Base-by-base conservation (phyloP, 2,113 vertebrate genomes). In the Ailuropoda melanoleuca region DNA sequence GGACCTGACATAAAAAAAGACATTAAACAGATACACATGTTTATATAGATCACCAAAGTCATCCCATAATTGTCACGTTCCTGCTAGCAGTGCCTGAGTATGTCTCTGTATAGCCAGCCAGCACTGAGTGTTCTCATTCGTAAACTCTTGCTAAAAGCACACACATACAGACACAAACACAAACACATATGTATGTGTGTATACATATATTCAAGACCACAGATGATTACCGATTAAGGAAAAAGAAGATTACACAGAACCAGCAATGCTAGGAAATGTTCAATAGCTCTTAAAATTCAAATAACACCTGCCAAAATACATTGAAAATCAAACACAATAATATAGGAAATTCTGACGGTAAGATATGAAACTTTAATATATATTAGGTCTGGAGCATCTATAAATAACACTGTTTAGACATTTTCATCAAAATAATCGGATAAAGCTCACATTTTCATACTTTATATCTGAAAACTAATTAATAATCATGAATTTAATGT, bases 361-460 rank as follows among this genome's bases (percentile, higher is more conserved):
- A 26, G 55, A 91, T 97, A 98, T 98, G 97, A 98, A 98, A 98
- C 97, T 98, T 98, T 98, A 98, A 98, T 98, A 98, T 98, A 98
- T 98, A 97, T 97, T 97, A 98, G 90, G 95, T 98, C 97, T 96
- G 92, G 93, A 96, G 64, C 97, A 98, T 98, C 96, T 97, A 98
- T 98, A 98, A 99, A 98, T 98, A 98, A 98, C 98, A 98, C 72
- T 77, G 92, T 97, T 97, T 97, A 98, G 98, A 97, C 88, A 23
- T 93, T 98, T 98, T 97, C 78, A 98, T 95, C 90, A 98, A 97
- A 98, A 98, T 97, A 97, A 98, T 98, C 97, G 97, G 98, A 98
- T 98, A 98, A 98, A 98, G n/a, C 92, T 96, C 95, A 93, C 43
- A 98, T 97, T 97, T 97, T 96, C 98, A 96, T 97, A 96, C 88